A percentile compares a stretch with the other conserved stretches of the same genome.
These are phyloP conservation scores for Pontoporia blainvillei DNA, from an alignment of 2,113 vertebrate species.

Conservation along the genomic window DNA sequence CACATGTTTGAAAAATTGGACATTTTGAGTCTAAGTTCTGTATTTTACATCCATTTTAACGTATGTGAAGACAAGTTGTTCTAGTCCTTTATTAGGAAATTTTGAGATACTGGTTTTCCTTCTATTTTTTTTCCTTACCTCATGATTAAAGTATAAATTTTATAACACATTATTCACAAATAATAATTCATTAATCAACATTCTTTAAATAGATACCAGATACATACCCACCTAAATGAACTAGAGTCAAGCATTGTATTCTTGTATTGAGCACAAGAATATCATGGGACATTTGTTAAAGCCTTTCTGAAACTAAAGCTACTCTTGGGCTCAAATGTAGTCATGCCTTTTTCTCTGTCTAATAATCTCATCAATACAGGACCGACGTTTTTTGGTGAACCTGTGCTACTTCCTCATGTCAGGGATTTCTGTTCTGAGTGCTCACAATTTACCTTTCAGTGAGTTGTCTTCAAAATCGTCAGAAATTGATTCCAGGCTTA, in stretches of 20 bases:
- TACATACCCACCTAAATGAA: background rate
- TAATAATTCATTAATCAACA: background rate
- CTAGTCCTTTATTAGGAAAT: background rate
- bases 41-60: background rate
- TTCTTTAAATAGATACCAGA: background rate
- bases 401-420: background rate
- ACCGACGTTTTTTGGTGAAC: background rate
- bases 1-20: background rate
- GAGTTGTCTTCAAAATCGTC: background rate
- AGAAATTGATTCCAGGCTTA: background rate
- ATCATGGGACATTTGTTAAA: background rate
- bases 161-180: background rate
- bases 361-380: background rate
- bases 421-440: background rate
- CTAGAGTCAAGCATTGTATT: background rate
- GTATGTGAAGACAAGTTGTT: background rate
- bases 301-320: background rate
- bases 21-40: background rate
- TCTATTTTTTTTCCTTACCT: background rate
- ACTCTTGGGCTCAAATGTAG: background rate
- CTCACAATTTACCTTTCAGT: background rate
- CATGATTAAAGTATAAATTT: background rate
- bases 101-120: background rate
- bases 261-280: background rate
- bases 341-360: background rate